phyloP scores from a whole-genome alignment of 2,888 invertebrate genomes.

The Tinea trinotella region DNA sequence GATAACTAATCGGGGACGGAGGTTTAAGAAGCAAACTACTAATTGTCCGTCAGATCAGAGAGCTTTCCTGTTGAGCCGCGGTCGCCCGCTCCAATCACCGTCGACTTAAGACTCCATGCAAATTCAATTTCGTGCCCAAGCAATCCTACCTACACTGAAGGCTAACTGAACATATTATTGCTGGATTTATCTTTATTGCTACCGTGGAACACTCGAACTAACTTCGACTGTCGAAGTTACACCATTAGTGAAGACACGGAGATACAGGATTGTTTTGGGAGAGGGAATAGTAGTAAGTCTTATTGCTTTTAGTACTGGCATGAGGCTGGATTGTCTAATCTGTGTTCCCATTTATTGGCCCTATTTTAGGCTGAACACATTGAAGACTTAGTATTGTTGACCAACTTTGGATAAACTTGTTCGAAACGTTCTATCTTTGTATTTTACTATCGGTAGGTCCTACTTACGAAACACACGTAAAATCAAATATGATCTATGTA shows the following conservation, averaged over 20 bases:
- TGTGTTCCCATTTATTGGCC: conserved; percentile 30
- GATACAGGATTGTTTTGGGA: conserved; percentile 37
- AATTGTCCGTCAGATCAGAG: conserved; percentile 53
- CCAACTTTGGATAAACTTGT: not conserved
- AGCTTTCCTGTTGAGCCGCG: conserved; percentile 28
- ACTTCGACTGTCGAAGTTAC: conserved; percentile 71
- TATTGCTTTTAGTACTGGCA: conserved; percentile 64
- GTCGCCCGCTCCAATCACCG: conserved; percentile 50
- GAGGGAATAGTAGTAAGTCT: conserved; percentile 68
- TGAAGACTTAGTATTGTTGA: conserved; percentile 9
- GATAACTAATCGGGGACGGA: not conserved
- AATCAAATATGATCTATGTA: not conserved
- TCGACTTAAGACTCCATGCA: conserved; percentile 68
- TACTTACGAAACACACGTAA: not conserved
- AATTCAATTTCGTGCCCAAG: conserved; percentile 70
- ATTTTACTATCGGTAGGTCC: not conserved
- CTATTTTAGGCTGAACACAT: conserved; percentile 9
- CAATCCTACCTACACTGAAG: conserved; percentile 62
- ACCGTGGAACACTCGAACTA: conserved; percentile 69
- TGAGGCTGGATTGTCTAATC: conserved; percentile 65
- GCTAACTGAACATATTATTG: conserved; percentile 70
- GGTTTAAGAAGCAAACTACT: conserved; percentile 31
- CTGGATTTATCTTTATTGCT: conserved; percentile 73
- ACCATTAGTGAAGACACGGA: conserved; percentile 71
- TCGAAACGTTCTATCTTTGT: not conserved